Base-by-base conservation (phyloP, 2,113 vertebrate genomes). In the Scomber scombrus region DNA sequence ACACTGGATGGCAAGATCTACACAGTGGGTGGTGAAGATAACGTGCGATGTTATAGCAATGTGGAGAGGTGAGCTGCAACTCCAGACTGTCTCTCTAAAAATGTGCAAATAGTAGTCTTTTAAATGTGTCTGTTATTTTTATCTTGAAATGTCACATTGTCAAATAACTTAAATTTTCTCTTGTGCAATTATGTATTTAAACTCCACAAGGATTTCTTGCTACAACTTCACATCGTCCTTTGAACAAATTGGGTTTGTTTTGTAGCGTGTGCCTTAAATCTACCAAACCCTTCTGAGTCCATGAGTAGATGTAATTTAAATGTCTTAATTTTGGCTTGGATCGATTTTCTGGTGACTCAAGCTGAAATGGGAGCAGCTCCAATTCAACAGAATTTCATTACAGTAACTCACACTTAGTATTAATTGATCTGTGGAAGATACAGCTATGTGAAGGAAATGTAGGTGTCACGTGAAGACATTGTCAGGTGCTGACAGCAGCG, bases 51-150 rank as follows among this genome's bases (percentile, higher is more conserved):
- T 31, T 84, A 91, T 81, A 92, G 88, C 75, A 92, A 65, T 4
- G 90, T 93, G 71, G 91, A 95, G 85, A 92, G 65, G 92, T 94
- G 86, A 85, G 84, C 16, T n/a, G 19, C 19, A 0, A 7, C 15
- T 45, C 52, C 3, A 40, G 26, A 40, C n/a, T 3, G 12, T 21
- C 4, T 29, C 55, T 10, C 4, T 4, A 18, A 19, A 11, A 65
- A 47, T n/a, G 2, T 65, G 8, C 49, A 26, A 43, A 26, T 0
- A 15, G 43, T 16, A 11, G 31, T 26, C 62, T 55, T 49, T 1
- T 34, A 5, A 54, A 56, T 56, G 65, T 57, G 6, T 13, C 16
- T 64, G 43, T 16, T 40, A 49, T 52, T 19, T 31, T 21, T 4
- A 71, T 72, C 58, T 45, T 0, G 0, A 60, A 60, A 72, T 51